Percentiles rank a stretch among this genome's conserved stretches.
These are phyloP conservation scores for Pteropus alecto DNA, from an alignment of 2,113 vertebrate species.

Conservation along the genomic window DNA sequence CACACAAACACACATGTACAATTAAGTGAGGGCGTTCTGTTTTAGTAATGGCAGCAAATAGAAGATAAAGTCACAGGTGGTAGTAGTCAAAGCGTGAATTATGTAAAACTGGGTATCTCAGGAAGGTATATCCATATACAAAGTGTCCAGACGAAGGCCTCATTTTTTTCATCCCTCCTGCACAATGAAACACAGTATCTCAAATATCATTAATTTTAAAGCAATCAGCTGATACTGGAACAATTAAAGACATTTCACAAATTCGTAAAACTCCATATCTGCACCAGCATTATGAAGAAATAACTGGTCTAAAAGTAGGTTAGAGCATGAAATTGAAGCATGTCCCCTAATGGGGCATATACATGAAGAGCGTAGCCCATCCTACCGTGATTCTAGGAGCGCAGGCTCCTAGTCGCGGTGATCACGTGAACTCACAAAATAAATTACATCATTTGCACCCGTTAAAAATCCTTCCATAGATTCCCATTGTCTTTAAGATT, in stretches of 20 bases:
- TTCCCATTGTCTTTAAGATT: neutral
- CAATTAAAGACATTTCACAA: neutral
- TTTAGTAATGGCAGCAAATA: neutral
- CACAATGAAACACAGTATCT: rapidly evolving
- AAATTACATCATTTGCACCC: neutral
- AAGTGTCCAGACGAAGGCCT: neutral
- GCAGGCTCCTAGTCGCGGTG: neutral
- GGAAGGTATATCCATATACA: neutral
- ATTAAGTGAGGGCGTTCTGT: neutral
- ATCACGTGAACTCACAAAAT: neutral
- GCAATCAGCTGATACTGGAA: neutral
- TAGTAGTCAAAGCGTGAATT: neutral
- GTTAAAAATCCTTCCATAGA: neutral
- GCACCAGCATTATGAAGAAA: neutral
- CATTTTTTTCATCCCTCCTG: neutral
- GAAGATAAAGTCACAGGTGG: neutral
- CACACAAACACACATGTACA: neutral
- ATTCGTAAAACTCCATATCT: neutral
- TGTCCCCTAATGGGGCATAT: neutral
- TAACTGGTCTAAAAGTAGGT: neutral
- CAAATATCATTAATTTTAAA: neutral
- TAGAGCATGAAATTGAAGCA: neutral
- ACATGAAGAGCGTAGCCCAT: neutral
- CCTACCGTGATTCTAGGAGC: neutral
- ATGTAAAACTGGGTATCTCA: neutral